Base-by-base conservation (phyloP, 1,140 invertebrate species). In the Calosoma granatense region DNA sequence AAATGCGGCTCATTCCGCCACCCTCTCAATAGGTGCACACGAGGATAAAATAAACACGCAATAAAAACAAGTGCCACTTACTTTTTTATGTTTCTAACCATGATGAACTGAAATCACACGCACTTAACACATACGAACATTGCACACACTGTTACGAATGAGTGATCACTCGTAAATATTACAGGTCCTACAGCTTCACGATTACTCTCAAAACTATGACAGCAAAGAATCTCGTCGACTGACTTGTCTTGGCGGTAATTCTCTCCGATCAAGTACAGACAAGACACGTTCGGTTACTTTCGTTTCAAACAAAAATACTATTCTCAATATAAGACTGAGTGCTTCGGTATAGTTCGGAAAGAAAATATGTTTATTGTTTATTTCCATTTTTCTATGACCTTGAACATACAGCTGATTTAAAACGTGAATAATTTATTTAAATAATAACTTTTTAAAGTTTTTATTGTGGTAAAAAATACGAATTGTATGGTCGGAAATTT, bases 351-450 rank as follows among this genome's bases (percentile, higher is more conserved):
- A 4, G 3, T 9, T 47, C 41, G 41, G 41, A 12, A 9, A 9
- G 6, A 17, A 47, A 47, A 47, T 47, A 47, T 47, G 9, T 47
- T 47, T 47, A 47, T 47, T 47, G 41, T 47, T 47, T 47, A 47
- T 17, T 17, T 47, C 4, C 3, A 11, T 47, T 47, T 47, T 47
- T 47, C 41, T 4, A 12, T 17, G 41, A 12, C 41, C 41, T 47
- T 47, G 41, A 17, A 11, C 17, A 17, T 3, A 9, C 41, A 47
- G 41, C 41, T 47, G 41, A 47, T 47, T 47, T 47, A 47, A n/a
- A 47, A 36, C 26, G 26, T 36, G 26, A 6, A 9, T 36, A 36
- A 9, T 36, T 36, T 36, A 36, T 36, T 36, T 36, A 36, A n/a
- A n/a, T 36, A 36, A 36, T 36, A 36, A 36, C 6, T 36, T 9